phyloP scores from a whole-genome alignment of 2,113 vertebrate genomes.

The Pseudorectes ferrugineus region DNA sequence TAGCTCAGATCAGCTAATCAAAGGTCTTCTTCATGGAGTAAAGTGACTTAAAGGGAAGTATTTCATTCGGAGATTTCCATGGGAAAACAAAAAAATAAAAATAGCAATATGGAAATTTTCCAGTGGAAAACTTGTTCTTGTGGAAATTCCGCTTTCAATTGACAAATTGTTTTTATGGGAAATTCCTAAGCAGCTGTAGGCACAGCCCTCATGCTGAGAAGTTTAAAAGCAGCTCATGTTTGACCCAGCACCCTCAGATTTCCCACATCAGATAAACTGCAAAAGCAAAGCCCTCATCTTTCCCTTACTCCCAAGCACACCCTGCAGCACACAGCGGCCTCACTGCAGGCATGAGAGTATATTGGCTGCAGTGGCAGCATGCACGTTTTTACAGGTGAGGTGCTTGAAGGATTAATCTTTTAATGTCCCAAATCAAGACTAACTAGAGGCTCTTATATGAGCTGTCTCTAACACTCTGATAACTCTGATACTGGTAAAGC shows the following conservation, averaged over 20 bases:
- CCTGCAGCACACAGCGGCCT: background rate
- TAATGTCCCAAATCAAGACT: background rate
- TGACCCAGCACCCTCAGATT: conserved; percentile 9
- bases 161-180: conserved; percentile 53
- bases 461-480: background rate
- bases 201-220: conserved; percentile 33
- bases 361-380: background rate
- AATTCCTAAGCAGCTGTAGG: conserved; percentile 54
- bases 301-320: background rate
- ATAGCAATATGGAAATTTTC: conserved; percentile 39
- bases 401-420: background rate
- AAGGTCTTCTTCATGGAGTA: background rate
- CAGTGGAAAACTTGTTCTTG: conserved; percentile 55
- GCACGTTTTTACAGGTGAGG: background rate
- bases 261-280: conserved; percentile 24
- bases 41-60: conserved; percentile 25
- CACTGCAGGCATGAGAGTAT: accelerated
- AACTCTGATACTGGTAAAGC: background rate
- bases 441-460: background rate
- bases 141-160: conserved; percentile 51
- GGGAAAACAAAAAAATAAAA: conserved; percentile 38
- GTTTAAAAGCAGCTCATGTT: conserved; percentile 30
- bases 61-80: conserved; percentile 35
- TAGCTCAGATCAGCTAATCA: background rate
- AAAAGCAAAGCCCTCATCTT: background rate